Base-by-base conservation (phyloP, 2,113 vertebrate genomes). In the Panurus biarmicus region DNA sequence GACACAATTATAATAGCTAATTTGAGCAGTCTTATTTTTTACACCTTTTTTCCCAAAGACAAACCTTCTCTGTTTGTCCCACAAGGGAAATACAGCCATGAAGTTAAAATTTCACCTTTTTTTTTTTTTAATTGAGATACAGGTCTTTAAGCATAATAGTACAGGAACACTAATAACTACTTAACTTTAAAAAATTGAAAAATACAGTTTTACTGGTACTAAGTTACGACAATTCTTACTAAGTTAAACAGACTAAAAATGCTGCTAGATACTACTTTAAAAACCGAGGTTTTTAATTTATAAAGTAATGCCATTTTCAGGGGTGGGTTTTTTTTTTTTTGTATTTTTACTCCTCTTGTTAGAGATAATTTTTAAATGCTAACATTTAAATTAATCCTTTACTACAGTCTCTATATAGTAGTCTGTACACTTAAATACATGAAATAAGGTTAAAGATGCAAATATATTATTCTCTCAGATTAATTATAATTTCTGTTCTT, bases 261-360 rank as follows among this genome's bases (percentile, higher is more conserved):
- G 5, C 14, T 56, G 10, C 24, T 35, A 88, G 21, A 57, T 14
- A 33, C 23, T 62, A 35, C 22, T 38, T 48, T 35, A 79, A 67
- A 25, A 4, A 4, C 0, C 0, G 0, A 0, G 38, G 3, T 0
- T 64, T 67, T 36, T 21, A 28, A 54, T 54, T 33, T 38, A 47
- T 47, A 36, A 60, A 35, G 3, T 31, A 11, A 54, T 44, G 8
- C 8, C 2, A 50, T 23, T 83, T 66, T 61, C 31, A 11, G 15
- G 16, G 2, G 5, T 7, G n/a, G 40, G 40, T 40, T 40, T 40
- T 5, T 1, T 19, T 7, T 62, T 58, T 77, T 47, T 58, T 40
- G 2, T 6, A 56, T 20, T 74, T 60, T 74, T 61, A 75, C 6
- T 47, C 18, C 6, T 36, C 12, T 47, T 66, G 9, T 65, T 35